Percentiles rank a stretch among this genome's conserved stretches.
phyloP scores from a whole-genome alignment of 64 coral and sea anemone genomes.

The Montipora cactus region DNA sequence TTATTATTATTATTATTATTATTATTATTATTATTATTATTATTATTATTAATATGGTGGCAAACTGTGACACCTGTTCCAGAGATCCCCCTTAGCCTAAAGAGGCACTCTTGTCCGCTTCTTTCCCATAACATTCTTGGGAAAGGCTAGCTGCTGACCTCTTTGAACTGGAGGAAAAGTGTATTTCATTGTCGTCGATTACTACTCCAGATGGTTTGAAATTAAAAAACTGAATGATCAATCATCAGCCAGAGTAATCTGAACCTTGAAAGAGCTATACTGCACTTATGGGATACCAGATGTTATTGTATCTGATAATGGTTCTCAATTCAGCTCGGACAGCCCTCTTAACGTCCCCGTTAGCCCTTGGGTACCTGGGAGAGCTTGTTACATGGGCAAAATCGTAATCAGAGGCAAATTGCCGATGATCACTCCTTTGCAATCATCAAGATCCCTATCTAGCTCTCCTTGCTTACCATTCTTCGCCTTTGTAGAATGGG shows the following conservation, averaged over 20 bases:
- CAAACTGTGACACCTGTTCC: conserved; percentile 64
- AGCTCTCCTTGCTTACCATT: conserved; percentile 18
- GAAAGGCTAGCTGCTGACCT: conserved; percentile 47
- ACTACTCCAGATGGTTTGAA: conserved; percentile 69
- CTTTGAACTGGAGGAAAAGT: conserved; percentile 42
- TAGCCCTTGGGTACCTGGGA: not conserved
- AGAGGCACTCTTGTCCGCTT: conserved; percentile 61
- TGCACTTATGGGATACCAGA: conserved; percentile 63
- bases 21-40: no score
- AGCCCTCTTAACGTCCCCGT: not conserved
- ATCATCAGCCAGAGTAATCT: conserved; percentile 13
- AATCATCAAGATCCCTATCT: conserved; percentile 31
- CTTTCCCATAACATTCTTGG: conserved; percentile 44
- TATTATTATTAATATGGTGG: not conserved
- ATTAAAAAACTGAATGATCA: conserved; percentile 36
- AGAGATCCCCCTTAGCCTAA: conserved; percentile 52
- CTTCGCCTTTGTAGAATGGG: conserved; percentile 2
- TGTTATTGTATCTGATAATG: conserved; percentile 51
- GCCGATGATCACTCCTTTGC: conserved; percentile 40
- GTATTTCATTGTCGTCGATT: conserved; percentile 13
- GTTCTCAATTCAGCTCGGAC: conserved; percentile 36
- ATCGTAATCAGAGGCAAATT: conserved; percentile 71
- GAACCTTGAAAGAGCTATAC: conserved; percentile 53
- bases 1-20: not conserved
- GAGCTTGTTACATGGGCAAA: conserved; percentile 29